Base-by-base conservation (phyloP, 2,888 invertebrate species). In the Eulithis prunata region DNA sequence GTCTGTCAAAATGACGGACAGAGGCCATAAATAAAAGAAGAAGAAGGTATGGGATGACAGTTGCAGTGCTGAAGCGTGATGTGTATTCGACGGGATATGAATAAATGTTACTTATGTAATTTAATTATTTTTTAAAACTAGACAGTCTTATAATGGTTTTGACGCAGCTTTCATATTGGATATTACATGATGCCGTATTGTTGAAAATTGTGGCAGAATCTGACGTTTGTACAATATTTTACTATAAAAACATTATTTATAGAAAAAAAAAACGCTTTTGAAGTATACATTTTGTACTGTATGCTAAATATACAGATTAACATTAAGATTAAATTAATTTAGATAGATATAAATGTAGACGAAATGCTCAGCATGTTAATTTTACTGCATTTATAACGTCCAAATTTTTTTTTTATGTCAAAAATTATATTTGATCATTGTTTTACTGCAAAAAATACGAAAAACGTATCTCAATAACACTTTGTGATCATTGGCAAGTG, bases 331-430 rank as follows among this genome's bases (percentile, higher is more conserved):
- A 86, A 82, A 78, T 71, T 77, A 80, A 86, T 80, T 79, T 90
- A 90, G 91, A 90, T 91, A 90, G 89, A 83, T 71, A 80, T 88
- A 82, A 89, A 88, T 88, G 82, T 90, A 90, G 89, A 81, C 70
- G 75, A 81, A 85, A 82, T 87, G 90, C 90, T 88, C 88, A 89
- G 88, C 84, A 80, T 80, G 76, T 74, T 79, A 75, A 74, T 75
- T 67, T 61, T 64, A 71, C 66, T 71, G 70, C 76, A 63, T 74
- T 73, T 70, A 68, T 76, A 63, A 78, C 81, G 81, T 82, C 81
- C 80, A 77, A 62, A 54, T 38, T 66, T 71, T 75, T n/a, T 70
- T 63, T 73, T 32, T 69, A 68, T 47, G 68, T 6, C 21, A 57
- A 51, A 6, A 38, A 41, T 8, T 36, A 12, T 49, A 57, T 41